Conservation (phyloP, 2,797 vertebrate genomes). For the Macropus fuliginosus region DNA sequence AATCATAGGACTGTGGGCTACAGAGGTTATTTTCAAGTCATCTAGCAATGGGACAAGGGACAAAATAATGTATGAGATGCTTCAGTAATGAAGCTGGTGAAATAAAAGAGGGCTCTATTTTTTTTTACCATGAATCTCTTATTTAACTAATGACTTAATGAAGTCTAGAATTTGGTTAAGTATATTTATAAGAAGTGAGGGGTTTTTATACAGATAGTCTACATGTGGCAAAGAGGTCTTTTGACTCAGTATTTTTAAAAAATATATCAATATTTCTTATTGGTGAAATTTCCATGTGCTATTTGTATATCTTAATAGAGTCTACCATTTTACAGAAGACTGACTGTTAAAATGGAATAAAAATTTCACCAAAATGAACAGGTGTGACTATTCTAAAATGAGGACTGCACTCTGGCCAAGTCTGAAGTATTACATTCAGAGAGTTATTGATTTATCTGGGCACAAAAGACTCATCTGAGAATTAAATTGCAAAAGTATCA, state of each 20-base stretch:
- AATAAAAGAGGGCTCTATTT: background rate
- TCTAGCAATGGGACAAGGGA: conserved; percentile 30
- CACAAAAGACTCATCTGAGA: conserved; percentile 64
- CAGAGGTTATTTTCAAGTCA: conserved; percentile 18
- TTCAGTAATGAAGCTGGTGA: background rate
- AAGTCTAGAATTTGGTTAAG: conserved; percentile 28
- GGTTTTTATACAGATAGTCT: background rate
- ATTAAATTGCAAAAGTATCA: conserved; percentile 42
- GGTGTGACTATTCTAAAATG: conserved; percentile 25
- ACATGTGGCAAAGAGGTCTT: conserved; percentile 13
- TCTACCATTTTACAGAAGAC: conserved; percentile 12
- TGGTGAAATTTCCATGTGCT: background rate
- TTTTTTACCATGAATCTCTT: background rate
- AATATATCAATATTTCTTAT: background rate
- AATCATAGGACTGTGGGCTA: background rate
- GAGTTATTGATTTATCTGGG: conserved; percentile 65
- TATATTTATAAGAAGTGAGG: conserved; percentile 37
- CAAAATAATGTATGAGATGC: conserved; percentile 10
- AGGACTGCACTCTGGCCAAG: conserved; percentile 67
- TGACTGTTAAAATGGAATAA: conserved; percentile 41
- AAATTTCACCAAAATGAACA: conserved; percentile 41
- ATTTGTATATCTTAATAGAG: background rate
- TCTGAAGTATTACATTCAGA: conserved; percentile 68
- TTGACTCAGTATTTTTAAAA: background rate
- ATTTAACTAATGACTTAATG: background rate